phyloP scores from a whole-genome alignment of 1,140 invertebrate genomes.

The Sogatella furcifera region DNA sequence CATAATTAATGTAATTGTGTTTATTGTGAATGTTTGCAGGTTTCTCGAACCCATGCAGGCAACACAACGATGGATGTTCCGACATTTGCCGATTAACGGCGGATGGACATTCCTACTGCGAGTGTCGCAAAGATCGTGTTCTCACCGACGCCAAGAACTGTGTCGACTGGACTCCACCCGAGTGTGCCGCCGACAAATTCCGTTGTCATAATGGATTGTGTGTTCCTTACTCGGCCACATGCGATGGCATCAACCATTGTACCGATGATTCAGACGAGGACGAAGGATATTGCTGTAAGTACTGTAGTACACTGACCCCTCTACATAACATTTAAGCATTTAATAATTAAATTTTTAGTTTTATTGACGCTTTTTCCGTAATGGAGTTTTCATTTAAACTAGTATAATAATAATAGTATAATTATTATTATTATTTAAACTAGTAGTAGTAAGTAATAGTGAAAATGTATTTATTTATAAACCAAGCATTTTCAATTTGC shows the following conservation, averaged over 20 bases:
- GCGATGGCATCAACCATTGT: constrained; percentile 64
- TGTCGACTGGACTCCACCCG: constrained; percentile 28
- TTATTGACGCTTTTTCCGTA: no score
- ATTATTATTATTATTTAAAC: no score
- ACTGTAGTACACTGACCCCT: background rate
- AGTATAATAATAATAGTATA: no score
- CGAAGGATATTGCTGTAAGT: constrained; percentile 22
- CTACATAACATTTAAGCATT: no score
- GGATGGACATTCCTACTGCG: constrained; percentile 45
- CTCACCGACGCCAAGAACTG: constrained; percentile 44
- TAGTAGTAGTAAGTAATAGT: no score
- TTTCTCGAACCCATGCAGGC: constrained; percentile 52
- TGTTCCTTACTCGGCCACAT: constrained; percentile 65
- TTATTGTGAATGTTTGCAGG: constrained; percentile 26
- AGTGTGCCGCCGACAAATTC: constrained; percentile 29
- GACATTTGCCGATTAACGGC: constrained; percentile 51
- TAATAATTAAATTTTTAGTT: no score
- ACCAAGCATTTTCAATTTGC: no score
- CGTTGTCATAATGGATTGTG: constrained; percentile 50
- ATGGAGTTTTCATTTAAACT: no score
- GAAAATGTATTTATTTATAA: no score
- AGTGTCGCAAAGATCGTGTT: constrained; percentile 43
- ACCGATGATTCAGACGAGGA: constrained; percentile 63
- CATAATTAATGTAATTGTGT: no score
- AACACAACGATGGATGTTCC: constrained; percentile 62